These are phyloP conservation scores for Porites evermanni DNA, from an alignment of 92 coral and sea anemone genomes.

Conservation along the genomic window DNA sequence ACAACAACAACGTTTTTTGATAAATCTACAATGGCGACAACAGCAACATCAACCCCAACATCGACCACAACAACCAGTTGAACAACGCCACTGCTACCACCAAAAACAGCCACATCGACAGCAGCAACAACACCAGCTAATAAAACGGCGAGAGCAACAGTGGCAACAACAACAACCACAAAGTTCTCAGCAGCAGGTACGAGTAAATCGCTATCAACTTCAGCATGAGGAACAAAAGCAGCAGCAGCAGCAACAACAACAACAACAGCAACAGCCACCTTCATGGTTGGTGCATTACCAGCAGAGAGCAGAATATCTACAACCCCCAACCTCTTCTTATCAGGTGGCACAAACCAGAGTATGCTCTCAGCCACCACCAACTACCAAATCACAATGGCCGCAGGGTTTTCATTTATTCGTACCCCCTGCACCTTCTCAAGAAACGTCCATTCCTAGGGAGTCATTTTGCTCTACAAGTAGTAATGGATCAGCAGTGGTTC, in stretches of 20 bases:
- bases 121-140: conserved; percentile 6
- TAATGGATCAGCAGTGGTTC: neutral
- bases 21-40: conserved; percentile 1
- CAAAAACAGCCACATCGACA: neutral
- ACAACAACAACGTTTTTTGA: neutral
- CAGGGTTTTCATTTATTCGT: neutral
- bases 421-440: neutral
- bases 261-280: neutral
- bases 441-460: neutral
- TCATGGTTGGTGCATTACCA: conserved; percentile 3
- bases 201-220: neutral
- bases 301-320: conserved; percentile 19
- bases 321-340: neutral
- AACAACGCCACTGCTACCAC: neutral
- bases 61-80: neutral
- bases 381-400: neutral
- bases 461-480: neutral
- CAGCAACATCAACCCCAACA: conserved; percentile 1
- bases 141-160: neutral
- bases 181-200: no score
- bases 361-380: neutral
- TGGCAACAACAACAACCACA: conserved; percentile 8
- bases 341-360: neutral
- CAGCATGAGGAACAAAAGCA: neutral
- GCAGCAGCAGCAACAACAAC: neutral